These are phyloP conservation scores for Toxostoma redivivum DNA, from an alignment of 2,113 vertebrate genomes.

Conservation along the genomic window DNA sequence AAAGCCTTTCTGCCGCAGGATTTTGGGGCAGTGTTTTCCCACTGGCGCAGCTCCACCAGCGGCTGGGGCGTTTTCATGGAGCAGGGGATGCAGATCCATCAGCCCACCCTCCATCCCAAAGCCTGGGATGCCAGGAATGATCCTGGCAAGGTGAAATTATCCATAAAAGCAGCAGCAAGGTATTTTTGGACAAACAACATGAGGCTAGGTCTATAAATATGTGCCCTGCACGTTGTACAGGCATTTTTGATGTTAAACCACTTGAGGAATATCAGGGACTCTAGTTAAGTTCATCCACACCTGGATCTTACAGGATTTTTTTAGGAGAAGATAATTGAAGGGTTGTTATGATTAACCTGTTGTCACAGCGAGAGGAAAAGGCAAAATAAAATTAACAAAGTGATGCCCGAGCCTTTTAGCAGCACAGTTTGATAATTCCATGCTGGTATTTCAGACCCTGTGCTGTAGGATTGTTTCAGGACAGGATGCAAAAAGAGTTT, in stretches of 20 bases:
- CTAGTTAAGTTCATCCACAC: neutral
- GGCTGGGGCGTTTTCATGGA: neutral
- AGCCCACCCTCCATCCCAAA: neutral
- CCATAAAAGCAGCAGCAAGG: neutral
- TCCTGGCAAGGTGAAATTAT: neutral
- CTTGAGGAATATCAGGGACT: neutral
- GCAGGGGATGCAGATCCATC: neutral
- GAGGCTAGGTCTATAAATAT: neutral
- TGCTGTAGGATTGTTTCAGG: neutral
- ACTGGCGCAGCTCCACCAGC: neutral
- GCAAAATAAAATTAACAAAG: neutral
- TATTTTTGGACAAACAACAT: neutral
- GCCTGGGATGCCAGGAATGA: neutral
- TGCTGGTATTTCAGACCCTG: neutral
- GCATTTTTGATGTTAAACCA: neutral
- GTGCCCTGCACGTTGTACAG: neutral
- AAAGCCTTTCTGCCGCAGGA: neutral
- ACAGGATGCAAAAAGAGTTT: neutral
- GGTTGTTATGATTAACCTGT: neutral
- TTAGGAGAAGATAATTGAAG: neutral
- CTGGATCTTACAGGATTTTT: neutral
- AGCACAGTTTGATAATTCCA: neutral
- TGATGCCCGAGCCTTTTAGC: neutral
- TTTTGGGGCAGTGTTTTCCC: constrained; percentile 3
- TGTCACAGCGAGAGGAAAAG: neutral